Evolutionary conservation across 1,140 invertebrate species (phyloP).

Genomic region (Ectropis grisescens): DNA sequence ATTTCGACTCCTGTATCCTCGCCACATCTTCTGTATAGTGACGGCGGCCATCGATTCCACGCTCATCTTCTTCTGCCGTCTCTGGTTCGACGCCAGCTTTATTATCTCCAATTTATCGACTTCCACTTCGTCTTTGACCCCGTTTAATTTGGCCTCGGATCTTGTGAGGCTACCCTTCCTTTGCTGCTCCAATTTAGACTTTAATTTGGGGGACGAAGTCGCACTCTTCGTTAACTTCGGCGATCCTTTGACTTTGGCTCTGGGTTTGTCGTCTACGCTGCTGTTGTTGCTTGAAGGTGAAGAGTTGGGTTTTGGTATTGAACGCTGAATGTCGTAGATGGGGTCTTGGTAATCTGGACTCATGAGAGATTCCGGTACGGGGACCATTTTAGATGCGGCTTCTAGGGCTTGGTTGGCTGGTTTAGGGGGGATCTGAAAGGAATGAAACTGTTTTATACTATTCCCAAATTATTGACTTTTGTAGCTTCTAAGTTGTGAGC

Average conservation of each 20-base stretch:
- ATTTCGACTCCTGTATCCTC: constrained; percentile 87
- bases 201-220: constrained; percentile 61
- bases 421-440: constrained; percentile 22
- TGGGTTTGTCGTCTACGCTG: constrained; percentile 34
- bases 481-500: too few species aligned
- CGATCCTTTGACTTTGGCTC: constrained; percentile 40
- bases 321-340: constrained; percentile 54
- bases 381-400: constrained; percentile 86
- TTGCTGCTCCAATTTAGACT: constrained; percentile 54
- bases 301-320: constrained; percentile 38
- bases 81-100: constrained; percentile 51
- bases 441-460: too few species aligned
- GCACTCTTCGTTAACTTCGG: constrained; percentile 66
- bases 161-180: constrained; percentile 62
- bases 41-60: constrained; percentile 74
- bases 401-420: constrained; percentile 76
- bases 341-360: constrained; percentile 80
- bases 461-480: too few species aligned
- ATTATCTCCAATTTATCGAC: constrained; percentile 38
- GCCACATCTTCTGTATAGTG: constrained; percentile 90
- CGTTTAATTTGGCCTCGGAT: constrained; percentile 66
- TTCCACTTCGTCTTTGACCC: constrained; percentile 47
- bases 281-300: constrained; percentile 52
- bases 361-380: constrained; percentile 87
- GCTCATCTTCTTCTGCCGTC: constrained; percentile 49